Conservation (phyloP, 2,113 vertebrate genomes). For the Mormyrus lacerda region DNA sequence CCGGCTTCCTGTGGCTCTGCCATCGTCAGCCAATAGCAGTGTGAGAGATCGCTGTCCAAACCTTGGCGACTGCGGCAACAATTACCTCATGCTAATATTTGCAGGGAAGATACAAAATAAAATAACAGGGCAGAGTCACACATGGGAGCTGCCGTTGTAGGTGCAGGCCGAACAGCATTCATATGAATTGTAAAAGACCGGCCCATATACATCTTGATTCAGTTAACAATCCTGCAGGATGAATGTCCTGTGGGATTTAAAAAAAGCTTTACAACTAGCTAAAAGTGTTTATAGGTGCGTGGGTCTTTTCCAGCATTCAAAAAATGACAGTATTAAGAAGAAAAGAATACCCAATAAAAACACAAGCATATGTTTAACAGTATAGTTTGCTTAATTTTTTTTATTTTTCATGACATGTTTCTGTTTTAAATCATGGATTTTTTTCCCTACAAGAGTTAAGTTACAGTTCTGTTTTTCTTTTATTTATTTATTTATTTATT, state of each 20-base stretch:
- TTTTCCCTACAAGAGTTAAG: background rate
- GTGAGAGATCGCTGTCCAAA: conserved; percentile 16
- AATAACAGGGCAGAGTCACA: background rate
- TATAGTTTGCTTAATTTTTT: background rate
- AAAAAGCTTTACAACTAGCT: background rate
- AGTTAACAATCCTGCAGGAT: background rate
- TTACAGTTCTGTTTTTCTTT: background rate
- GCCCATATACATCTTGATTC: background rate
- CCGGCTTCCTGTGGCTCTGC: conserved; percentile 6
- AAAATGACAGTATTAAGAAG: background rate
- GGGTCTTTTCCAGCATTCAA: background rate
- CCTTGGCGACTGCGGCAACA: background rate
- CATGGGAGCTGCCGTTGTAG: background rate
- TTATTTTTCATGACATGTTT: background rate
- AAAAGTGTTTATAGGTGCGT: background rate
- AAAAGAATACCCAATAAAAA: conserved; percentile 1
- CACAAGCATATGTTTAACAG: background rate
- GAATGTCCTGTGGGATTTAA: background rate
- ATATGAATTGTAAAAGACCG: background rate
- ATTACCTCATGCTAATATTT: conserved; percentile 12
- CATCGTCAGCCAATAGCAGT: conserved; percentile 18
- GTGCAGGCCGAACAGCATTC: background rate
- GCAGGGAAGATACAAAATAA: background rate
- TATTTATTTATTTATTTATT: background rate
- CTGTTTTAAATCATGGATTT: conserved; percentile 1